phyloP scores from a whole-genome alignment of 2,888 invertebrate species.

The Crematogaster levior region DNA sequence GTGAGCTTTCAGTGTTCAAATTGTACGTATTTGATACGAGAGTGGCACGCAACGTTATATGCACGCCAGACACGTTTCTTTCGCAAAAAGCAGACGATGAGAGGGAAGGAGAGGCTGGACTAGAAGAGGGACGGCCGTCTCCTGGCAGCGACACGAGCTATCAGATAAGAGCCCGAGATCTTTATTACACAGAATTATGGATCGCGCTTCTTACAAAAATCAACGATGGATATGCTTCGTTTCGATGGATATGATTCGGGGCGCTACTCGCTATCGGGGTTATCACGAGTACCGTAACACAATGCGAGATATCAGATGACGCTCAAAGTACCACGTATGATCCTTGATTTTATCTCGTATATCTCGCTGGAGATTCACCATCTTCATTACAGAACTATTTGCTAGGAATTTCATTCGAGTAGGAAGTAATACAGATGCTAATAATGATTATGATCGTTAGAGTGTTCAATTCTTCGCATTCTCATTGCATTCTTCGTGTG shows the following conservation, averaged over 20 bases:
- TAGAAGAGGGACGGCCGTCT: constrained; percentile 46
- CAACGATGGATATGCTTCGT: constrained; percentile 64
- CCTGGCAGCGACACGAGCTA: constrained; percentile 57
- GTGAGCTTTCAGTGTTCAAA: constrained; percentile 69
- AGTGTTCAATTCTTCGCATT: constrained; percentile 3
- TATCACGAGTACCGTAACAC: constrained; percentile 67
- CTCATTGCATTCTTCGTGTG: neutral
- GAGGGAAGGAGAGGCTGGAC: neutral
- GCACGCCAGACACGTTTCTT: constrained; percentile 39
- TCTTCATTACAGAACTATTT: constrained; percentile 56
- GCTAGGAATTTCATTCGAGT: neutral
- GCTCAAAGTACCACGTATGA: constrained; percentile 45
- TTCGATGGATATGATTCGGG: constrained; percentile 66
- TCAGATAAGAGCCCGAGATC: constrained; percentile 71
- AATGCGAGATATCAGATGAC: constrained; percentile 71
- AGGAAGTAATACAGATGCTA: constrained; percentile 33
- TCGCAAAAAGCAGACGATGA: constrained; percentile 61
- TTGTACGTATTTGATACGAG: constrained; percentile 67
- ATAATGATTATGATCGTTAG: constrained; percentile 21
- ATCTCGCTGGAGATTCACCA: constrained; percentile 66
- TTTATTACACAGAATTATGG: constrained; percentile 72
- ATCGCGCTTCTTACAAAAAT: constrained; percentile 68
- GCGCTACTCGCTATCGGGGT: constrained; percentile 61
- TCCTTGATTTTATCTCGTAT: constrained; percentile 67
- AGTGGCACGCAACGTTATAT: constrained; percentile 64